Evolutionary conservation across 2,797 vertebrate species (phyloP), one percentile per base, ranked within the genome.

Genomic region (Prunella strophiata): DNA sequence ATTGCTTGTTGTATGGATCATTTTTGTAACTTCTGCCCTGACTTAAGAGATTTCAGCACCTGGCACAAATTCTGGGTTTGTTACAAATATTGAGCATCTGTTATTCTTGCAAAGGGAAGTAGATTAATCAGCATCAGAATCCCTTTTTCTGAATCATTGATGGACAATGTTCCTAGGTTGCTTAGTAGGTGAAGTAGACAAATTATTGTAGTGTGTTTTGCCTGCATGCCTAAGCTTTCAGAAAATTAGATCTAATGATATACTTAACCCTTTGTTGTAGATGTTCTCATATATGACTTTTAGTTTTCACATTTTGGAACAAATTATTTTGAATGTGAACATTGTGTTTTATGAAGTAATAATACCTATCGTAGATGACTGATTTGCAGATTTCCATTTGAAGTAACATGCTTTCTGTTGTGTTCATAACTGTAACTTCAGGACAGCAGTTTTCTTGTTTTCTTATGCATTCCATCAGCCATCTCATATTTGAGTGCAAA

Each of bases 141-240:
- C 25, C 13, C 13, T 65, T 43, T 51, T 71, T 63, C 57, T 74
- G 42, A 72, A 34, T 78, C 34, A 12, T 34, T 72, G 50, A 19
- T 0, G 2, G 50, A 13, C 59, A 62, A 0, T 5, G 6, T 79
- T 92, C 16, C 11, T 74, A 21, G 30, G 20, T 82, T 73, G 16
- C 40, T 40, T 76, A 70, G 30, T 32, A 54, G 65, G 25, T 27
- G 8, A 70, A 23, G n/a, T 66, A 59, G 50, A 14, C 16, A 18
- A 57, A 12, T 36, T 73, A 62, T 55, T 70, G 47, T 25, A 22
- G 13, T 32, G 7, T 32, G 19, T 57, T 68, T 72, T 93, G 21
- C 17, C 42, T 83, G 19, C 20, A 15, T 0, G 1, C n/a, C 36
- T 22, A 19, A 8, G 27, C 17, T 73, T 83, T 91, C 43, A 52